Evolutionary conservation across 2,888 invertebrate genomes (phyloP).

Genomic region (Myathropa florea): DNA sequence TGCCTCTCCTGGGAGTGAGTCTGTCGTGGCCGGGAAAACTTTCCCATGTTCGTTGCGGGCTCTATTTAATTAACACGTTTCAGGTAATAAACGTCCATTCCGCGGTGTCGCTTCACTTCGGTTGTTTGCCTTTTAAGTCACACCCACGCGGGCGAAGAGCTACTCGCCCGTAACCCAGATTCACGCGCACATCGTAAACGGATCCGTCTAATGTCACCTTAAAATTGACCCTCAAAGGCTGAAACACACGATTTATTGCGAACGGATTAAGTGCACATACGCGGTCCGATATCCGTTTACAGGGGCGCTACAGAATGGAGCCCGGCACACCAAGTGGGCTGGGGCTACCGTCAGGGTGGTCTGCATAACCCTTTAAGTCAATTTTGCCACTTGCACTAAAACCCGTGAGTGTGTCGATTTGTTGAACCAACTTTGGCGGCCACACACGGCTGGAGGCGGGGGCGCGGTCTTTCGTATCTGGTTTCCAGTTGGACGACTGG

Average conservation of each 20-base stretch:
- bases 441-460: not conserved
- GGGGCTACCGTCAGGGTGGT: too few relatives aligned
- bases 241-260: not conserved
- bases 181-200: not conserved
- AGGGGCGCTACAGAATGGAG: not conserved
- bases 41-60: not conserved
- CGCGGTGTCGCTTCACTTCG: not conserved
- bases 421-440: slow-evolving; percentile 46
- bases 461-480: not conserved
- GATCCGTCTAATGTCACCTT: not conserved
- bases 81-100: slow-evolving; percentile 17
- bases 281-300: slow-evolving; percentile 25
- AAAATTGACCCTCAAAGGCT: not conserved
- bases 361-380: slow-evolving; percentile 47
- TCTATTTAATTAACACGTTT: slow-evolving; percentile 37
- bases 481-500: slow-evolving; percentile 33
- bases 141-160: not conserved
- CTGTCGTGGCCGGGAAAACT: too few relatives aligned
- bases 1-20: too few relatives aligned
- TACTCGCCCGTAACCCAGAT: not conserved
- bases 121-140: not conserved
- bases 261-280: not conserved
- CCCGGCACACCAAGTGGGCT: not conserved
- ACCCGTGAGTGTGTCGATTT: slow-evolving; percentile 35
- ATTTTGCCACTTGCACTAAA: slow-evolving; percentile 64